These are phyloP conservation scores for Anaspis maculata DNA, from an alignment of 2,888 invertebrate genomes.

Conservation along the genomic window DNA sequence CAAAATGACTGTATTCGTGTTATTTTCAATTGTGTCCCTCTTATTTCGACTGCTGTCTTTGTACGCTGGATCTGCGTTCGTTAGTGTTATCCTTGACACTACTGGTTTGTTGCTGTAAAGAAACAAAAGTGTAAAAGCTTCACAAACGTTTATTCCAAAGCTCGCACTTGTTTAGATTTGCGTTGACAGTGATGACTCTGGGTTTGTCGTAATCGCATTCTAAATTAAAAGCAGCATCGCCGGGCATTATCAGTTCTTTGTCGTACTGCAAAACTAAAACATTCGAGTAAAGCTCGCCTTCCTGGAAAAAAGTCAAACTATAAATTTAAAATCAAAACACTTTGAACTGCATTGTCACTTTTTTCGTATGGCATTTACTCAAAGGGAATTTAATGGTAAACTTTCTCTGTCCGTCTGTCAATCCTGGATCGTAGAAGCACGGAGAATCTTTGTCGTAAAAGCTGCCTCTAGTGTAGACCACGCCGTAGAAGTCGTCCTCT, in stretches of 20 bases:
- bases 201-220: slow-evolving; percentile 56
- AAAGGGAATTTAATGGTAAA: slow-evolving; percentile 50
- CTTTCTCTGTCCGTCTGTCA: slow-evolving; percentile 38
- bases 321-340: no score
- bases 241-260: slow-evolving; percentile 55
- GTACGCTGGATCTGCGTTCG: slow-evolving; percentile 47
- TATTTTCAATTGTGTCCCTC: slow-evolving; percentile 21
- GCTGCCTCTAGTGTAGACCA: slow-evolving; percentile 55
- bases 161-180: slow-evolving; percentile 41
- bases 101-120: slow-evolving; percentile 19
- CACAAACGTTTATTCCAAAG: no score
- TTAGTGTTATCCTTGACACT: slow-evolving; percentile 46
- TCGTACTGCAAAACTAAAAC: slow-evolving; percentile 58
- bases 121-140: no score
- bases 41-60: slow-evolving; percentile 22
- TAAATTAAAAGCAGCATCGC: slow-evolving; percentile 56
- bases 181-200: slow-evolving; percentile 46
- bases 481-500: slow-evolving; percentile 51
- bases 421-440: slow-evolving; percentile 48
- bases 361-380: slow-evolving; percentile 49
- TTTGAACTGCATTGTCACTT: no score
- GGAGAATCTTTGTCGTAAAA: slow-evolving; percentile 49
- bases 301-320: slow-evolving; percentile 25
- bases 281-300: slow-evolving; percentile 51
- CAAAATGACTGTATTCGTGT: slow-evolving; percentile 23